Conservation (phyloP, 2,797 vertebrate species). For the Syngnathus rostellatus region DNA sequence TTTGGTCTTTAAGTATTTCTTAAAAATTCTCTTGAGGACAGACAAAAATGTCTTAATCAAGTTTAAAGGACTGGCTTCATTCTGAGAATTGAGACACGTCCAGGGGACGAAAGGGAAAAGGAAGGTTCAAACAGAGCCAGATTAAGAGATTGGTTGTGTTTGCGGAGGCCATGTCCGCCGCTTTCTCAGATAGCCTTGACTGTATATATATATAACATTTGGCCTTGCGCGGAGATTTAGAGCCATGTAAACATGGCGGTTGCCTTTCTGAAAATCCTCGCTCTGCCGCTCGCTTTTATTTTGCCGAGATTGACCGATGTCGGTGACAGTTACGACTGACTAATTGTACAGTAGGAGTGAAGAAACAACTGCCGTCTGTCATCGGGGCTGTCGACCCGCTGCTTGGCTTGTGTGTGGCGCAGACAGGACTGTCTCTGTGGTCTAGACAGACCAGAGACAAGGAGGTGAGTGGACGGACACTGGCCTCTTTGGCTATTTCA, state of each 20-base stretch:
- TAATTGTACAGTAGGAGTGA: conserved; percentile 19
- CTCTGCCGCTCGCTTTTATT: conserved; percentile 48
- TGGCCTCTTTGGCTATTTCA: conserved; percentile 44
- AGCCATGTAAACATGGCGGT: conserved; percentile 63
- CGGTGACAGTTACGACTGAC: conserved; percentile 43
- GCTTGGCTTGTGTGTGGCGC: conserved; percentile 30
- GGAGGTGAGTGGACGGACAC: conserved; percentile 48
- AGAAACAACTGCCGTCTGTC: conserved; percentile 39
- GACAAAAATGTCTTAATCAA: conserved; percentile 60
- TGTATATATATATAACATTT: conserved; percentile 71
- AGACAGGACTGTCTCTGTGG: conserved; percentile 48
- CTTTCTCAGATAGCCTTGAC: conserved; percentile 66
- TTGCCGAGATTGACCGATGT: conserved; percentile 32
- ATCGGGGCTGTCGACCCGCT: conserved; percentile 35
- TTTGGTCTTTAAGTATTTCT: conserved; percentile 65
- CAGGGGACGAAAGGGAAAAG: conserved; percentile 32
- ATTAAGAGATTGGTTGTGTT: conserved; percentile 71
- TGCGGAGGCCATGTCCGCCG: conserved; percentile 63
- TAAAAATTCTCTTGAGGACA: conserved; percentile 54
- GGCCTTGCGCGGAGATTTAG: conserved; percentile 59
- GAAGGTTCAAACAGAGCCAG: conserved; percentile 58
- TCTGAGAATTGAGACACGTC: conserved; percentile 58
- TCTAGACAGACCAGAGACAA: conserved; percentile 53
- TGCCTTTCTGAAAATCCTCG: conserved; percentile 58
- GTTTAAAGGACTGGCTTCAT: conserved; percentile 59